phyloP scores from a whole-genome alignment of 2,797 vertebrate species.

The Notolepis coatsorum region DNA sequence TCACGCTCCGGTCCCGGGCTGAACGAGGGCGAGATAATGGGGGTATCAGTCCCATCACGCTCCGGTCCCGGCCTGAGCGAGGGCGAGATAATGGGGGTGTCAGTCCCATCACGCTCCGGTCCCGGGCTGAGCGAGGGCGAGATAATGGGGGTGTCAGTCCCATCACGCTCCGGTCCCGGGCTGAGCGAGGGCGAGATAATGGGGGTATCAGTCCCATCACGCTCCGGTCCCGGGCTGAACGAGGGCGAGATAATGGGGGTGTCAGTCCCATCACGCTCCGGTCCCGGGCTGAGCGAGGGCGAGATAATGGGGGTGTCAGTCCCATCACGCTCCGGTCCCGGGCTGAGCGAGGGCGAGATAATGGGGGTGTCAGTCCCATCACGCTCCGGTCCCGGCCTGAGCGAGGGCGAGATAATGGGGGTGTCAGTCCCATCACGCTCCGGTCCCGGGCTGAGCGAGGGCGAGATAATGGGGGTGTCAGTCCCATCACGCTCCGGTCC shows the following conservation, averaged over 20 bases:
- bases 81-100: constrained; percentile 51
- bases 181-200: constrained; percentile 48
- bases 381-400: constrained; percentile 23
- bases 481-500: constrained; percentile 40
- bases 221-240: constrained; percentile 28
- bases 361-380: constrained; percentile 53
- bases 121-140: constrained; percentile 26
- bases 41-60: constrained; percentile 45
- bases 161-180: constrained; percentile 30
- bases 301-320: constrained; percentile 54
- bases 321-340: constrained; percentile 34
- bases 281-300: constrained; percentile 26
- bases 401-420: constrained; percentile 51
- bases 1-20: constrained; percentile 25
- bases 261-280: constrained; percentile 43
- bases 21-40: constrained; percentile 10
- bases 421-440: constrained; percentile 45
- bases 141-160: constrained; percentile 56
- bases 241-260: constrained; percentile 48
- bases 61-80: constrained; percentile 23
- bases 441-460: constrained; percentile 23
- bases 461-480: constrained; percentile 52
- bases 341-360: constrained; percentile 42
- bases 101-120: constrained; percentile 42
- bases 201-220: constrained; percentile 49